Evolutionary conservation across 2,797 vertebrate species (phyloP), one percentile per base, ranked within the genome.

Genomic region (Smutsia temminckii): DNA sequence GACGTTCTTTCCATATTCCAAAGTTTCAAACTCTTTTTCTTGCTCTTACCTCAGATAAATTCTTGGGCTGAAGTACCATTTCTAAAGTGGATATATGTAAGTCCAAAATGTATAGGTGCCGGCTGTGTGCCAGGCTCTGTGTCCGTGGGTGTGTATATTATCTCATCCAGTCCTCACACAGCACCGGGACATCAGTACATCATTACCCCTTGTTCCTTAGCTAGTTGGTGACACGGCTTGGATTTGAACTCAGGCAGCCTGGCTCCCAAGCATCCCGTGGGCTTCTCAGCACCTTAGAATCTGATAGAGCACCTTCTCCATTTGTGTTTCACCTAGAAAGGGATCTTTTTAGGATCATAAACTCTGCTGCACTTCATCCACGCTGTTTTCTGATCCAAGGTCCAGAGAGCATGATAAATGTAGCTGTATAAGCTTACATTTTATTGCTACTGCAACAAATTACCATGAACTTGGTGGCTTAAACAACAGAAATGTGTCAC

Each of bases 121-220:
- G 11, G 5, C 12, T 8, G 8, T 1, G 2, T 4, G 3, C 2
- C 5, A 11, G 21, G 12, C 1, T 1, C 51, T 2, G 25, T 5
- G 21, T 4, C 23, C 8, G 13, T 53, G 57, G 6, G 2, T 0
- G 0, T 0, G 0, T 4, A 11, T 0, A 2, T 27, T 11, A 14
- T 1, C 18, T n/a, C 42, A 20, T 14, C 10, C 29, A 12, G 2
- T 27, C 49, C 20, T 21, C 27, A 7, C 40, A 1, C 2, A 1
- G 21, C 4, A 0, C 49, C 8, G 6, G 7, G 37, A 3, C 27
- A 5, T 8, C 12, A 0, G 0, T 7, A 8, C 1, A 0, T 1
- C 5, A 18, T 10, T 13, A 10, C 21, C 8, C 23, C 8, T 21
- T 18, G 4, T 34, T 55, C 42, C 53, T 61, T 34, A 63, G 34